Conservation (phyloP, 2,888 invertebrate species). For the Pristionchus entomophagus region DNA sequence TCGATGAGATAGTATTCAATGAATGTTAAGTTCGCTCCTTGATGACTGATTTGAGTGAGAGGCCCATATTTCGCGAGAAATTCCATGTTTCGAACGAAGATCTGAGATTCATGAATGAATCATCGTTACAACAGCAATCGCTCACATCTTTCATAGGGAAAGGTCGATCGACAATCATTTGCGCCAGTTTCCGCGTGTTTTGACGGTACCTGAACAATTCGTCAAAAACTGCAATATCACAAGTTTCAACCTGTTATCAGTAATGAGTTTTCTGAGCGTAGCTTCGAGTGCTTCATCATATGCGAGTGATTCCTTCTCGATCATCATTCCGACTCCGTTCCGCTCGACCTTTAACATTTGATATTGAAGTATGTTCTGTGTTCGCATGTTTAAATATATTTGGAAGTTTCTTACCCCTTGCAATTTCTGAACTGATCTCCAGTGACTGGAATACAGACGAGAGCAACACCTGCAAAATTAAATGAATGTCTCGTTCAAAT, state of each 20-base stretch:
- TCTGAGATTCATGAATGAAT: not conserved
- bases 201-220: not conserved
- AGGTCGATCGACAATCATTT: conserved; percentile 8
- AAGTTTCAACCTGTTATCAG: not conserved
- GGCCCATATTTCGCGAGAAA: not conserved
- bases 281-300: not conserved
- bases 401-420: not conserved
- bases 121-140: not conserved
- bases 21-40: not conserved
- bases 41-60: not conserved
- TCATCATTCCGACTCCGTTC: not conserved
- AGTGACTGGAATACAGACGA: not conserved
- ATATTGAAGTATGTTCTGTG: not conserved
- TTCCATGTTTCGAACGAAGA: conserved; percentile 12
- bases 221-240: not conserved
- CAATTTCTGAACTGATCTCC: not conserved
- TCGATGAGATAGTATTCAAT: no score
- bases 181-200: not conserved
- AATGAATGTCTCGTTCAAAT: not conserved
- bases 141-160: not conserved
- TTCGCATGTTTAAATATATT: not conserved
- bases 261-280: not conserved
- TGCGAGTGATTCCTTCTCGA: not conserved
- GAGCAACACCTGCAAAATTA: not conserved
- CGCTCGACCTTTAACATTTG: not conserved